Percentiles rank a stretch among this genome's conserved stretches.
Evolutionary conservation across 2,113 vertebrate genomes (phyloP).

Genomic region (Marcusenius ussheri): DNA sequence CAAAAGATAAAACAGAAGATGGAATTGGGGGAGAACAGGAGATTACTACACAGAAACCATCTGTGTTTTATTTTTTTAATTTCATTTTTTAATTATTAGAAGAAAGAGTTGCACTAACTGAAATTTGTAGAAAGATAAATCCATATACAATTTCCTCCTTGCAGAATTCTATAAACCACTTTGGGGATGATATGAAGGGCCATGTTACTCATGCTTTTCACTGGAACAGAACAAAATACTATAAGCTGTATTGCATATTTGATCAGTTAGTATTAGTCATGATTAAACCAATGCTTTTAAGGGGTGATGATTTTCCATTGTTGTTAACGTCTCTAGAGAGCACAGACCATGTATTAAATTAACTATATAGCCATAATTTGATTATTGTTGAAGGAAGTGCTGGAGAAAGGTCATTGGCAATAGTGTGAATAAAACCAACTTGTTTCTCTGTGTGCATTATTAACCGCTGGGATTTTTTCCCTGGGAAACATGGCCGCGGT

Average conservation of each 20-base stretch:
- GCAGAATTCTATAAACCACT: slow-evolving; percentile 7
- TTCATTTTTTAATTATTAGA: slow-evolving; percentile 8
- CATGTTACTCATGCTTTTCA: not conserved
- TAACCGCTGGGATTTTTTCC: not conserved
- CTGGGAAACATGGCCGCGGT: not conserved
- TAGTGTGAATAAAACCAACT: not conserved
- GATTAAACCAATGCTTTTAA: not conserved
- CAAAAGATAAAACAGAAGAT: not conserved
- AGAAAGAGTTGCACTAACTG: not conserved
- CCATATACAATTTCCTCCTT: slow-evolving; percentile 4
- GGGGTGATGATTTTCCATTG: not conserved
- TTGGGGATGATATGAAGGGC: not conserved
- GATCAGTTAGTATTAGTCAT: not conserved
- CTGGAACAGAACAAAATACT: not conserved
- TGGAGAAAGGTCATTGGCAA: not conserved
- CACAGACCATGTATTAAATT: not conserved
- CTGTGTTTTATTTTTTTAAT: not conserved
- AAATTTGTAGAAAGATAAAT: not conserved
- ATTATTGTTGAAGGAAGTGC: not conserved
- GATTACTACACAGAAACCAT: not conserved
- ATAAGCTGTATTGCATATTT: not conserved
- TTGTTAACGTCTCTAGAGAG: not conserved
- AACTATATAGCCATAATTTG: not conserved
- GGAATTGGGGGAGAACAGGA: not conserved
- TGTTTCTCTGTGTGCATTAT: not conserved